phyloP scores from a whole-genome alignment of 2,888 invertebrate species.

The Congeria kusceri region DNA sequence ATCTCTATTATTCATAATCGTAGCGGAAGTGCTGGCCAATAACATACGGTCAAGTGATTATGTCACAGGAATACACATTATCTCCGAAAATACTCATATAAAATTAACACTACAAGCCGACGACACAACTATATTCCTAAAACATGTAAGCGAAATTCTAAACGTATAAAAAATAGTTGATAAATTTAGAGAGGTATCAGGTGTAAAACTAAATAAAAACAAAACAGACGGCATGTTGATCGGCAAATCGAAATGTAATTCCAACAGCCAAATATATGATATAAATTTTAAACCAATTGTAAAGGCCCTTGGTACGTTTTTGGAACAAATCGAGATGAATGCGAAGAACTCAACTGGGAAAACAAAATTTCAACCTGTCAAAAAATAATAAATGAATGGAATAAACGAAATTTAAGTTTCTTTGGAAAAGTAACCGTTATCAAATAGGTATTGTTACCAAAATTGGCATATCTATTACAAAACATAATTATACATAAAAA shows the following conservation, averaged over 20 bases:
- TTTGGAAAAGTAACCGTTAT: slow-evolving; percentile 13
- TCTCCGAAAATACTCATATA: too few species aligned
- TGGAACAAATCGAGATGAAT: too few species aligned
- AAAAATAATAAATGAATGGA: slow-evolving; percentile 11
- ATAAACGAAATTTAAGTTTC: neutral
- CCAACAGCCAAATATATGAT: neutral
- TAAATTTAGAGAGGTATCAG: slow-evolving; percentile 14
- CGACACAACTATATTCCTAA: slow-evolving; percentile 16
- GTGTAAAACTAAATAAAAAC: slow-evolving; percentile 15
- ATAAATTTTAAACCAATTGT: too few species aligned
- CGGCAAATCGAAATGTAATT: neutral
- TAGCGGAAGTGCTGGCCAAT: slow-evolving; percentile 13
- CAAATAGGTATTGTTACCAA: slow-evolving; percentile 12
- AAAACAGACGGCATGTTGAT: neutral
- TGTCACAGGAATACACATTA: too few species aligned
- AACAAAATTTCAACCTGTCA: slow-evolving; percentile 3
- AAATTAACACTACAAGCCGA: slow-evolving; percentile 13
- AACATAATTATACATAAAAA: neutral
- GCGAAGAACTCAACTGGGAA: too few species aligned
- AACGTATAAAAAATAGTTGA: slow-evolving; percentile 1
- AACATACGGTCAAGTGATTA: neutral
- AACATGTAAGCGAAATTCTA: neutral
- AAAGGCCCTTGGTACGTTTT: too few species aligned
- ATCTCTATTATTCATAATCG: slow-evolving; percentile 3
- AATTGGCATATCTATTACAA: slow-evolving; percentile 13